Conservation (phyloP, 30 jellyfish, hydroid and myxozoan species). For the Pseudorhiza aurosa region DNA sequence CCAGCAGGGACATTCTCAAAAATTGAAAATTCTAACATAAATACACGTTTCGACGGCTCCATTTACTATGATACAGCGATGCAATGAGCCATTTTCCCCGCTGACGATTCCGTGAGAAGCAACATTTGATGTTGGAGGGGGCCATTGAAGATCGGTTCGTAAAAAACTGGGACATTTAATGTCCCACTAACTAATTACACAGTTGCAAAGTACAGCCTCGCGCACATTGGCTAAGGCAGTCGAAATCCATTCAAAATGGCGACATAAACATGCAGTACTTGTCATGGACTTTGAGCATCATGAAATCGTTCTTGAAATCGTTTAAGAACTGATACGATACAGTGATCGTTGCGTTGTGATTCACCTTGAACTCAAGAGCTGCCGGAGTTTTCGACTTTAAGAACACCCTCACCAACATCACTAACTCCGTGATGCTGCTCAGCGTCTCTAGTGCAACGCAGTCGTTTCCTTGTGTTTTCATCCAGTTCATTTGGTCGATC, state of each 20-base stretch:
- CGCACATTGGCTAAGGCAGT: no score
- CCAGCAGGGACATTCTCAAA: no score
- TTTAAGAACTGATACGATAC: slow-evolving; percentile 54
- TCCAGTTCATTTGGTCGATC: slow-evolving; percentile 59
- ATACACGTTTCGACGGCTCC: no score
- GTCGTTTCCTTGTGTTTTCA: slow-evolving; percentile 52
- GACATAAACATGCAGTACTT: slow-evolving; percentile 62
- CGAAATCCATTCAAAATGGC: slow-evolving; percentile 44
- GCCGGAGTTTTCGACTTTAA: slow-evolving; percentile 27
- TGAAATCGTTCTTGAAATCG: slow-evolving; percentile 66
- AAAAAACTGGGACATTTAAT: no score
- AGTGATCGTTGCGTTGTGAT: slow-evolving; percentile 43
- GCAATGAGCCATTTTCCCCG: no score
- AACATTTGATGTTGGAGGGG: no score
- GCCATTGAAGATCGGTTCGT: no score
- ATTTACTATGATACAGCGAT: no score
- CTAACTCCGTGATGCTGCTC: slow-evolving; percentile 27
- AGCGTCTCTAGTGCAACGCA: slow-evolving; percentile 72
- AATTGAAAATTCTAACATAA: no score
- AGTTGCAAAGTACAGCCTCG: no score
- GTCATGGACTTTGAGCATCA: slow-evolving; percentile 65
- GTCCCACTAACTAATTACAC: no score
- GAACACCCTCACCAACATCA: slow-evolving; percentile 21
- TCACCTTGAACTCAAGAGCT: slow-evolving; percentile 51
- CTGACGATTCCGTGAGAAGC: no score